Evolutionary conservation across 2,113 vertebrate genomes (phyloP), one percentile per base, ranked within the genome.

Genomic region (Carollia perspicillata): DNA sequence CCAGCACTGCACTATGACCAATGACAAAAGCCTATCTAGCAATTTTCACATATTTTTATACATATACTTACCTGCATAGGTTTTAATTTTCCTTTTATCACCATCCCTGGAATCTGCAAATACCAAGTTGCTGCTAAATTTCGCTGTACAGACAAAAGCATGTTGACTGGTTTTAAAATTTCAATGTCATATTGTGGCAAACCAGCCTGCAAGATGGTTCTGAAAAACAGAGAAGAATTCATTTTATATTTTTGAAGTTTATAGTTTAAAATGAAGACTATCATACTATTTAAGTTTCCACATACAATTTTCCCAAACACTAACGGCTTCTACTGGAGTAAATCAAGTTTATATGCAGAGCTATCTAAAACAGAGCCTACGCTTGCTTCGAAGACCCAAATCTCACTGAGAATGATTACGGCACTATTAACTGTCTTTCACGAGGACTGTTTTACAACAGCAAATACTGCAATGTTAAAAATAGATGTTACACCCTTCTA

Each of bases 101-200:
- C 98, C 90, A 99, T 97, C 6, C 99, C 98, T 51, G 99, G 99
- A 95, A 99, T 98, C 81, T 99, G 96, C 44, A 98, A 97, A 97
- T 99, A 99, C 99, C 99, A 99, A 12, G 98, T 30, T 79, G 99
- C 98, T 5, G 99, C 98, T 94, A 99, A 98, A 98, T 99, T 99
- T 95, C 99, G 99, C 97, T 98, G 99, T 51, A 99, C 96, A 10
- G 98, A 98, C 93, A 99, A 98, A 63, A 98, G 97, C 96, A 99
- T 98, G 97, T 99, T 99, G 63, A 99, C 99, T 1, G 99, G 99
- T 92, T 98, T 92, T 84, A 99, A 98, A 84, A 99, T 99, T 98
- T 99, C 99, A 78, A 98, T 97, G 79, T 98, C 98, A 71, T 97
- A 96, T 44, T 93, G 96, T 22, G 96, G 97, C 8, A 95, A 97